Evolutionary conservation across 2,888 invertebrate species (phyloP).

Genomic region (Ectemnius lituratus): DNA sequence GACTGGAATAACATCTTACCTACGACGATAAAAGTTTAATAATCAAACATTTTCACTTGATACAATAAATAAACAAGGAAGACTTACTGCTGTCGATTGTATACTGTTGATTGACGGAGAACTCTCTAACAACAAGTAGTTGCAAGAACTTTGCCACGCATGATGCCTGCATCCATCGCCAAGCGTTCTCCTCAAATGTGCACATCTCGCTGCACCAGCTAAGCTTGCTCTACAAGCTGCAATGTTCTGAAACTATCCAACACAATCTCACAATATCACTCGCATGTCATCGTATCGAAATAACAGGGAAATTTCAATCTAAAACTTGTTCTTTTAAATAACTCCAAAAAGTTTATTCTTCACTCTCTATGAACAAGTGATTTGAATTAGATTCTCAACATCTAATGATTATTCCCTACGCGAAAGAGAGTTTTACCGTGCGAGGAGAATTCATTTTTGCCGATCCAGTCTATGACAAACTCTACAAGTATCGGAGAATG

Average conservation of each 20-base stretch:
- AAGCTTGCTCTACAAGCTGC: constrained; percentile 60
- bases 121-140: constrained; percentile 17
- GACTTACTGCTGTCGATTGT: constrained; percentile 15
- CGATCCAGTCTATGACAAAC: neutral
- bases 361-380: neutral
- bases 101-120: neutral
- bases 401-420: neutral
- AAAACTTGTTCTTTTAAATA: neutral
- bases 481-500: neutral
- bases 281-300: neutral
- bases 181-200: constrained; percentile 53
- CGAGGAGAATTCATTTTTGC: neutral
- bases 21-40: constrained; percentile 54
- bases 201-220: constrained; percentile 51
- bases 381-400: neutral
- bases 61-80: constrained; percentile 21
- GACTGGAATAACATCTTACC: constrained; percentile 78
- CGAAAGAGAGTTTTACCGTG: neutral
- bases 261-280: neutral
- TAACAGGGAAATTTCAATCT: neutral
- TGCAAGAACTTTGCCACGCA: constrained; percentile 28
- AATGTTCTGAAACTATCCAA: constrained; percentile 68
- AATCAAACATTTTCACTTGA: neutral
- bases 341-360: neutral
- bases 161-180: constrained; percentile 48